These are phyloP conservation scores for Excalfactoria chinensis DNA, from an alignment of 2,113 vertebrate genomes.

Conservation along the genomic window DNA sequence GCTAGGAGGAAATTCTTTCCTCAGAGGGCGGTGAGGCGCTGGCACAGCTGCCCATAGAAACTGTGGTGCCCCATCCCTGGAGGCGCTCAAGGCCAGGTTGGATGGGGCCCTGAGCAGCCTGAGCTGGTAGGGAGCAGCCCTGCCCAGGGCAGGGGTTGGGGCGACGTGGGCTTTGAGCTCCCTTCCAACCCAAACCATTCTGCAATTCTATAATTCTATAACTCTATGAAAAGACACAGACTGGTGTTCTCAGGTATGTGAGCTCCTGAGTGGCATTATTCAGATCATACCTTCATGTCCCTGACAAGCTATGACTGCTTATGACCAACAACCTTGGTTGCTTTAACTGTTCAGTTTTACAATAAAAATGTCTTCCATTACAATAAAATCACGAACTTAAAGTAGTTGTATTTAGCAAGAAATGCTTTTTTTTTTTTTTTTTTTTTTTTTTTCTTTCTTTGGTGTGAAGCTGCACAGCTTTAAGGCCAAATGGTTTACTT, in stretches of 20 bases:
- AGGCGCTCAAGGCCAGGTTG: neutral
- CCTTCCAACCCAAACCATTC: too few species aligned
- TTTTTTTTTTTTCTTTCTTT: too few species aligned
- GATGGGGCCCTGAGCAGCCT: neutral
- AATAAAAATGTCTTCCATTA: neutral
- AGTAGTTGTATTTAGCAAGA: neutral
- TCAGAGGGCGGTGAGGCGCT: neutral
- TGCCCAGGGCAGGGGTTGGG: too few species aligned
- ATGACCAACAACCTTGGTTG: neutral
- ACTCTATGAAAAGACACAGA: neutral
- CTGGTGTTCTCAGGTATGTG: neutral
- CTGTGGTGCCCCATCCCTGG: neutral
- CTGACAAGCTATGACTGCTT: neutral
- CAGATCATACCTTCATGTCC: neutral
- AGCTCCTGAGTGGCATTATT: neutral
- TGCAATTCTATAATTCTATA: neutral
- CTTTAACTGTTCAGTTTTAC: neutral
- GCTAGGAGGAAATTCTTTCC: neutral
- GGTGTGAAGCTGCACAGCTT: conserved; percentile 1
- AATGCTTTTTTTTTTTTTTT: neutral
- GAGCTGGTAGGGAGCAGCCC: neutral
- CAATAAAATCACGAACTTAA: neutral
- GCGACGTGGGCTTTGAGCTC: too few species aligned
- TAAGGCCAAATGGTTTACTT: conserved; percentile 41
- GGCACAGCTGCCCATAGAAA: neutral